These are phyloP conservation scores for Drosophila incognita DNA, from an alignment of 2,888 invertebrate species.

Conservation along the genomic window DNA sequence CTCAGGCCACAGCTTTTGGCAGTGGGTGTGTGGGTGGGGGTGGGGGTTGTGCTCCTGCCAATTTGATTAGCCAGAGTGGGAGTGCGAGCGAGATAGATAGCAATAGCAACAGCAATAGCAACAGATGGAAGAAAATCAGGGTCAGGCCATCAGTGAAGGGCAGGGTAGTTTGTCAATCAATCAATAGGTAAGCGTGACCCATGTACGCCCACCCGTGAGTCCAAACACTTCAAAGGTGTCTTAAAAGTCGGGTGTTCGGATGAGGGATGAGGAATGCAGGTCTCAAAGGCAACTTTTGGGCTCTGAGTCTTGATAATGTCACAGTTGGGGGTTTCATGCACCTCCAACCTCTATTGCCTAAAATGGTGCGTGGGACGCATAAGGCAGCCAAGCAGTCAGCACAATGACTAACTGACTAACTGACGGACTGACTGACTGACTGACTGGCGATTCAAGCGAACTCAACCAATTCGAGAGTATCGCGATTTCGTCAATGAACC, in stretches of 20 bases:
- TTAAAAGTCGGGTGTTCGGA: not conserved
- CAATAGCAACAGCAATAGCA: not conserved
- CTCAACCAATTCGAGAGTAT: slow-evolving; percentile 38
- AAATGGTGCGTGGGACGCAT: not conserved
- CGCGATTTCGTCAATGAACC: slow-evolving; percentile 57
- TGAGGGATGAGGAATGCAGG: not conserved
- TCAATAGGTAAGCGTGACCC: slow-evolving; percentile 31
- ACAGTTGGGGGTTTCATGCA: not conserved
- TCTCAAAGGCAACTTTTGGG: not conserved
- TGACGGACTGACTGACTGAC: slow-evolving; percentile 1
- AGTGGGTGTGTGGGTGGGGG: slow-evolving; percentile 33
- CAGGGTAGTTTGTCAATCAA: slow-evolving; percentile 41
- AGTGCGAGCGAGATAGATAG: not conserved
- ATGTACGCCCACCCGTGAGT: slow-evolving; percentile 10
- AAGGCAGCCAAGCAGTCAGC: slow-evolving; percentile 13
- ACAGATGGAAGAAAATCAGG: slow-evolving; percentile 1
- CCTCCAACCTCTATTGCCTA: not conserved
- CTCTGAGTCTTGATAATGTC: not conserved
- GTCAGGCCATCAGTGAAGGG: not conserved
- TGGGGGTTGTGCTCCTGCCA: slow-evolving; percentile 27
- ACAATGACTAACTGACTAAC: not conserved
- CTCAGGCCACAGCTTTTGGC: slow-evolving; percentile 20
- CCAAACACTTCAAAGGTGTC: slow-evolving; percentile 21
- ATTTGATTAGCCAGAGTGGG: slow-evolving; percentile 57
- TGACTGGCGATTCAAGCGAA: slow-evolving; percentile 33